A percentile compares a stretch with the other conserved stretches of the same genome.
phyloP scores from a whole-genome alignment of 1,140 invertebrate species.

The Eurosta solidaginis region DNA sequence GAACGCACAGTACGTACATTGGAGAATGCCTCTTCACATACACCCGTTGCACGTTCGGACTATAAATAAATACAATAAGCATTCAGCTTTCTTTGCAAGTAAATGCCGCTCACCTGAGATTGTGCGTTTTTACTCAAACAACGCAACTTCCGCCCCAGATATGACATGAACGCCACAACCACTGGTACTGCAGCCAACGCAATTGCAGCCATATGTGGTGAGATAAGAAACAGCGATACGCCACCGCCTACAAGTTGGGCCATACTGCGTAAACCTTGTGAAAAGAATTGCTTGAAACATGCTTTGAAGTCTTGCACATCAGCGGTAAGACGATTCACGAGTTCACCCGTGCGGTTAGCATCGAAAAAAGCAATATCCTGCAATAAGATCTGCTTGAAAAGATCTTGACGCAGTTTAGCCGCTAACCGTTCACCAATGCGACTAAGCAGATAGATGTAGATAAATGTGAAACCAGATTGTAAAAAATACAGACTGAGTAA shows the following conservation, averaged over 20 bases:
- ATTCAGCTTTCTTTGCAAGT: neutral
- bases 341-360: slow-evolving; percentile 84
- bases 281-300: slow-evolving; percentile 88
- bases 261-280: slow-evolving; percentile 82
- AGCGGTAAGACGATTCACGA: slow-evolving; percentile 85
- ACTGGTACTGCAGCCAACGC: slow-evolving; percentile 85
- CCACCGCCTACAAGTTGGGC: slow-evolving; percentile 72
- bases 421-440: slow-evolving; percentile 87
- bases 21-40: slow-evolving; percentile 90
- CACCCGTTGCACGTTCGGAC: slow-evolving; percentile 80
- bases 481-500: slow-evolving; percentile 70
- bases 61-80: slow-evolving; percentile 66
- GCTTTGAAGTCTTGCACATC: slow-evolving; percentile 98
- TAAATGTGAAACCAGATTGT: slow-evolving; percentile 85
- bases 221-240: slow-evolving; percentile 67
- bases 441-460: slow-evolving; percentile 85
- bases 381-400: slow-evolving; percentile 82
- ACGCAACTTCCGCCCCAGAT: slow-evolving; percentile 47
- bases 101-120: slow-evolving; percentile 41
- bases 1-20: slow-evolving; percentile 91
- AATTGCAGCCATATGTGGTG: slow-evolving; percentile 82
- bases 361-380: slow-evolving; percentile 95
- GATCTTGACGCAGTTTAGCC: slow-evolving; percentile 74
- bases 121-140: slow-evolving; percentile 52
- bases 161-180: slow-evolving; percentile 69